A percentile compares a stretch with the other conserved stretches of the same genome.
These are phyloP conservation scores for Scaeva pyrastri DNA, from an alignment of 2,888 invertebrate species.

Conservation along the genomic window DNA sequence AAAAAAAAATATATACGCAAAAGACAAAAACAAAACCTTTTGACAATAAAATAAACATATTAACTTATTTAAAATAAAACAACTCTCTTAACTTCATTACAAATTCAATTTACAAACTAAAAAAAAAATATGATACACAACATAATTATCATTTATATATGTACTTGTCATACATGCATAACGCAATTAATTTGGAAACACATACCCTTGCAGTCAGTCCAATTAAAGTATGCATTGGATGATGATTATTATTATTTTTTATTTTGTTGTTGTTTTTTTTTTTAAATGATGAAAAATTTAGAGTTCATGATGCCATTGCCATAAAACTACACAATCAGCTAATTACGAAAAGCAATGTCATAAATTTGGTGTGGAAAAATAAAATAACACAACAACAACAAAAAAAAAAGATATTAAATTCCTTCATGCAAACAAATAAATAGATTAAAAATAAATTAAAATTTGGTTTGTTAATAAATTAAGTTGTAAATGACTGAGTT, in stretches of 20 bases:
- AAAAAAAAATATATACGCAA: background rate
- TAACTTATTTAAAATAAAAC: background rate
- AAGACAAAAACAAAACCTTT: background rate
- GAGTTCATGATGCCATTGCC: conserved; percentile 29
- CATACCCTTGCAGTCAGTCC: background rate
- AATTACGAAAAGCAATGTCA: conserved; percentile 29
- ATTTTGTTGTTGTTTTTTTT: background rate
- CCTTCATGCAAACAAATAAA: conserved; percentile 28
- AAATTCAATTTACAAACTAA: conserved; percentile 9
- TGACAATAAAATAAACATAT: conserved; percentile 1
- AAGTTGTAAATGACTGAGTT: conserved; percentile 29
- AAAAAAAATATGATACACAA: background rate
- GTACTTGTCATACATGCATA: background rate
- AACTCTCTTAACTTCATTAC: conserved; percentile 1
- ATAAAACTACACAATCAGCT: conserved; percentile 30
- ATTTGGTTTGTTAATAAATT: conserved; percentile 34
- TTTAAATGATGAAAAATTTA: background rate
- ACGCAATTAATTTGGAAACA: conserved; percentile 32
- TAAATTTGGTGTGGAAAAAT: background rate
- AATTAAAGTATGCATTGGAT: conserved; percentile 28
- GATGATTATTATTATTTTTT: no score
- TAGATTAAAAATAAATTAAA: conserved; percentile 50
- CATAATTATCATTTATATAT: background rate
- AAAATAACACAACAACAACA: no score
- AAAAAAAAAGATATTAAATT: background rate